Base-by-base conservation (phyloP, 2,888 invertebrate species). In the Uropetala carovei region DNA sequence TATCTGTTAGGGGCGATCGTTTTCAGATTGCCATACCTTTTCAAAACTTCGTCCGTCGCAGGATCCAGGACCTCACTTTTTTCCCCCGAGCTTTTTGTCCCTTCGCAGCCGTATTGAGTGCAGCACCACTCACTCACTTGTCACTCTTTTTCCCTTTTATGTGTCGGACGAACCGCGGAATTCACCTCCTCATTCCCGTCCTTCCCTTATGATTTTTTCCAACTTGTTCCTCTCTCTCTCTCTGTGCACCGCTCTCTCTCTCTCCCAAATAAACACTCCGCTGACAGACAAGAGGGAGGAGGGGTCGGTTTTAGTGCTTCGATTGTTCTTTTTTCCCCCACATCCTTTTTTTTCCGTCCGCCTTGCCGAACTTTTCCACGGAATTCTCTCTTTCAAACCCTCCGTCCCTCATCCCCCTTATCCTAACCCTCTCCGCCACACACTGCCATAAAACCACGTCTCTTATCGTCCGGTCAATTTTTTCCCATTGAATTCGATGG, bases 201-300 rank as follows among this genome's bases (percentile, higher is more conserved):
- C 59, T 30, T 30, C 68, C 7, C 11, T 7, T 22, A 68, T 2
- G 30, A 64, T 64, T 64, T 60, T 64, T 89, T 60, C 59, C 89
- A n/a, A 60, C 89, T 59, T 83, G 83, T 83, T 83, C 83, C n/a
- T 16, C 82, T 18, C 22, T 9, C 11, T 13, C n/a, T 16, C 82
- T 18, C 22, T 9, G 22, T 13, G 64, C 14, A 30, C 2, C 27
- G 3, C 27, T 86, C 59, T 27, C 64, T 43, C 27, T 43, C 18
- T n/a, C 14, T 60, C 89, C 64, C 60, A 89, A 89, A 89, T 89
- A 89, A 89, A 89, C 89, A 89, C 60, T 89, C 60, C 0, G 60
- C 30, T 59, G 60, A 64, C 64, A 60, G 59, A 86, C 59, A 86
- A 58, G 58, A 43, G 18, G 27, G 27, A 75, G 75, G 27, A 83